These are phyloP conservation scores for Caenorhabditis virilis DNA, from an alignment of 2,888 invertebrate genomes.

Conservation along the genomic window DNA sequence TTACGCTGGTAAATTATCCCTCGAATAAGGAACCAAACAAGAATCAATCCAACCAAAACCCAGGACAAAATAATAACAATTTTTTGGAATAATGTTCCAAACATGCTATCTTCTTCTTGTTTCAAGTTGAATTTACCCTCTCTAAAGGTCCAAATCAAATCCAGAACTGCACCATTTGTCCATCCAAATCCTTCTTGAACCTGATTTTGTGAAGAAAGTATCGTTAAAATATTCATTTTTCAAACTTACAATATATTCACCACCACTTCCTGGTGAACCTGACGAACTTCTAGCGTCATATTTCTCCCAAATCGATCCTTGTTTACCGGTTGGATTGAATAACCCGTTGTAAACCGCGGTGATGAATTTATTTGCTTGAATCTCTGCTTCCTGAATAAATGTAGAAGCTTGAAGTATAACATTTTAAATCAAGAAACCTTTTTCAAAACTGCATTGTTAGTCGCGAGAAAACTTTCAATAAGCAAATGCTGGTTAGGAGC, in stretches of 20 bases:
- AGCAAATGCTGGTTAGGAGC: slow-evolving; percentile 59
- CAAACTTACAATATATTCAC: slow-evolving; percentile 18
- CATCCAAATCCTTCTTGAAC: slow-evolving; percentile 64
- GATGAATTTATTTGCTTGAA: slow-evolving; percentile 45
- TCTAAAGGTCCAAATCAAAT: slow-evolving; percentile 42
- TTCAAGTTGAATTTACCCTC: neutral
- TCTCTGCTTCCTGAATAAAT: slow-evolving; percentile 30
- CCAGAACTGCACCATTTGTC: slow-evolving; percentile 64
- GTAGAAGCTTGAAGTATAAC: neutral
- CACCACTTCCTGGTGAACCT: slow-evolving; percentile 21
- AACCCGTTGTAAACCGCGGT: slow-evolving; percentile 52
- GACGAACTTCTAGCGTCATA: slow-evolving; percentile 30
- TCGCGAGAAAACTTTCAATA: slow-evolving; percentile 36
- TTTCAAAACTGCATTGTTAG: slow-evolving; percentile 9
- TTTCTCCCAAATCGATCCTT: slow-evolving; percentile 56
- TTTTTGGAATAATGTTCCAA: neutral
- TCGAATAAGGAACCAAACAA: neutral
- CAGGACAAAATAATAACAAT: neutral
- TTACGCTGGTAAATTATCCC: neutral
- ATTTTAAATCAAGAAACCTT: slow-evolving; percentile 10
- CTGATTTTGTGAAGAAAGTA: slow-evolving; percentile 5
- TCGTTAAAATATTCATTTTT: no score
- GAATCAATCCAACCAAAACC: neutral
- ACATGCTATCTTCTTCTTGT: neutral
- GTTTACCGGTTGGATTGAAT: slow-evolving; percentile 31